A percentile compares a stretch with the other conserved stretches of the same genome.
These are phyloP conservation scores for Akabosia matsudoensis DNA, from an alignment of 1,140 invertebrate genomes.

Conservation along the genomic window DNA sequence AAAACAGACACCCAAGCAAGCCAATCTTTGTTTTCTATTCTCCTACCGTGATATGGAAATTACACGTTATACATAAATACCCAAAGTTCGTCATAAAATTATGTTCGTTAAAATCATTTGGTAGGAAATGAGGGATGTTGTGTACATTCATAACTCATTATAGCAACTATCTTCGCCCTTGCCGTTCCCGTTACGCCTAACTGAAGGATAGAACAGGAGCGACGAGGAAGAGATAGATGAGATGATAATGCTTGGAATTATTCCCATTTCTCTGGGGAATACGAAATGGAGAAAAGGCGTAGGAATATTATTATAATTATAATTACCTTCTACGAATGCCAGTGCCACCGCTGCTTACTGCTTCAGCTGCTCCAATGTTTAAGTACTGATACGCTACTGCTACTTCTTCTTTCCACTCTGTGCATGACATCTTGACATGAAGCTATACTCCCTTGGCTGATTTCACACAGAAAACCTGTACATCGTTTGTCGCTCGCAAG, in stretches of 20 bases:
- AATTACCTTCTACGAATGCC: neutral
- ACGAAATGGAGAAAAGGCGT: constrained; percentile 8
- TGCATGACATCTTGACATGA: neutral
- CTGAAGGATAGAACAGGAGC: neutral
- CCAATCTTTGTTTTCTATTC: neutral
- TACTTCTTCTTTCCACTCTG: neutral
- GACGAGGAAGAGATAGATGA: constrained; percentile 4
- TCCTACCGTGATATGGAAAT: neutral
- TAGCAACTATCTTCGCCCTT: neutral
- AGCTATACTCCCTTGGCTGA: neutral
- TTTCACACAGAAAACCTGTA: neutral
- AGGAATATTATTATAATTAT: constrained; percentile 17
- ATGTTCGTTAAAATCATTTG: neutral
- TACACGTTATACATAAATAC: neutral
- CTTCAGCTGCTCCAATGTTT: neutral
- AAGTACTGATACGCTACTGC: neutral
- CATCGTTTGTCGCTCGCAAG: too few relatives aligned
- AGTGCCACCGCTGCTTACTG: neutral
- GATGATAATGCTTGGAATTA: constrained; percentile 14
- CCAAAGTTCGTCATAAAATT: neutral
- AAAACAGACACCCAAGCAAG: neutral
- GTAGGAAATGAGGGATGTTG: neutral
- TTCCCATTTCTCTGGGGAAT: constrained; percentile 15
- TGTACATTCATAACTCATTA: neutral
- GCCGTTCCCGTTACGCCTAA: neutral